Base-by-base conservation (phyloP, 1,140 invertebrate genomes). In the Drosophila varians region DNA sequence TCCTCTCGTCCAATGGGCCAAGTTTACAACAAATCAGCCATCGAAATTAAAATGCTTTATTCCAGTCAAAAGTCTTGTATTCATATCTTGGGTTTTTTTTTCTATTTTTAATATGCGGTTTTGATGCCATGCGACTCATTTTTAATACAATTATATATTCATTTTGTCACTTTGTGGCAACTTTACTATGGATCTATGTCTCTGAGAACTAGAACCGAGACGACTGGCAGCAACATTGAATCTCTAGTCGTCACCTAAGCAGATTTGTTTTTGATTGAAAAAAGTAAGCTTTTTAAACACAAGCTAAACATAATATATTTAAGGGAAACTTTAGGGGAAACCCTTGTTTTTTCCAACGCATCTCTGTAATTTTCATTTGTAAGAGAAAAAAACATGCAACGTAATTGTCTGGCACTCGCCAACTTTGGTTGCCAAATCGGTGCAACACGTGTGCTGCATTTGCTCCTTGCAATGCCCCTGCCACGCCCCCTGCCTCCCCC, bases 21-120 rank as follows among this genome's bases (percentile, higher is more conserved):
- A 53, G 60, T 53, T 68, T 68, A 43, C 58, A 42, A 68, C 65
- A 68, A 68, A 68, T 68, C 64, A 65, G 58, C 46, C 7, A 62
- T 40, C 55, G 43, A 61, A 64, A 62, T 46, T 57, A 66, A 62
- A 66, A 65, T 65, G 21, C 53, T 61, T 56, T 43, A 34, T 45
- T 57, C 28, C 58, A 25, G 34, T 53, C 36, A 57, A 25, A 25
- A 28, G 21, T 25, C 38, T n/a, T 40, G 23, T 16, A 40, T 58
- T 16, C 38, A 43, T 53, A 31, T 57, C 25, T 57, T 18, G 25
- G 38, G 7, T 12, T 7, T 34, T 47, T 60, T 60, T 47, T 9
- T 19, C 21, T 28, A 16, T 28, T 28, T 28, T 9, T 28, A 6
- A 0, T 7, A 28, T 7, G 26, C 26, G 26, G 26, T 9, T 28